Evolutionary conservation across 2,888 invertebrate genomes (phyloP), one percentile per base, ranked within the genome.

Genomic region (Ptilodon capucinus): DNA sequence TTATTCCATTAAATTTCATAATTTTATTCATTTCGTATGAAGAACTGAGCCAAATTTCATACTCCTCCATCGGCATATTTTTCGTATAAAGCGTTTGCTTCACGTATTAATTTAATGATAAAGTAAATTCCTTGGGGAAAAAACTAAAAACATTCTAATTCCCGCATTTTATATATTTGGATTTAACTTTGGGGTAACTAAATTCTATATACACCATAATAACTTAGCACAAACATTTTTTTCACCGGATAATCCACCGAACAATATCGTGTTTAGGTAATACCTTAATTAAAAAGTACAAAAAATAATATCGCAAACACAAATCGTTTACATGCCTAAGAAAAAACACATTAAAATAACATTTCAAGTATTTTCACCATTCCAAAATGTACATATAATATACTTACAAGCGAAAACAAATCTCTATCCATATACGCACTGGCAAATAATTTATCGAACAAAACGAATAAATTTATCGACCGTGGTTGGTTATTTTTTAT

Each of bases 321-420:
- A 84, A 81, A 74, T 70, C 16, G 70, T 81, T 77, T 82, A 85
- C 82, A 84, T 80, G 79, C 81, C 71, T 71, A 68, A 74, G 76
- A 79, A 80, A 86, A 77, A 54, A 67, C 67, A 8, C 14, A 28
- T 28, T 71, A 83, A n/a, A n/a, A 82, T 66, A 76, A 72, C 60
- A 63, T 60, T 57, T 72, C 64, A 73, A 74, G 68, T 68, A 76
- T 71, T 69, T 69, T 28, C 14, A 38, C 68, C 71, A 79, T 76
- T 84, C 84, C 89, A 89, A 86, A 90, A 89, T 89, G 63, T 89
- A 89, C 89, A 89, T 84, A 88, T 82, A 82, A 80, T 77, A 79
- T 79, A 86, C 84, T 87, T 87, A 90, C 86, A 88, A 75, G 80
- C 84, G 74, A 82, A 69, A 77, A 76, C 77, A 79, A 85, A 79